phyloP scores from a whole-genome alignment of 2,888 invertebrate species.

The Crematogaster levior region DNA sequence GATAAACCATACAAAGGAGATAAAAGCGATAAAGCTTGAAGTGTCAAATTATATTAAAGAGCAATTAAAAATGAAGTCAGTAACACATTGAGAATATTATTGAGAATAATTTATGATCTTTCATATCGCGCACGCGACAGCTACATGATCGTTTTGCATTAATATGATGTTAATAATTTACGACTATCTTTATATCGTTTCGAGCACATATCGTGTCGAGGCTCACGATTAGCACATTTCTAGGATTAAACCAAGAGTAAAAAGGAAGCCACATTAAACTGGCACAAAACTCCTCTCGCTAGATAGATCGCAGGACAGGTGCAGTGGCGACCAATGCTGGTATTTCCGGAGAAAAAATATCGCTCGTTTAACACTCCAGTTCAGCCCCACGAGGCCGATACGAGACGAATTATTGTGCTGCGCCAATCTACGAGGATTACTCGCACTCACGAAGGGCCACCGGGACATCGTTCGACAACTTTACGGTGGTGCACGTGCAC shows the following conservation, averaged over 20 bases:
- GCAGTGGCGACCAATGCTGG: conserved; percentile 58
- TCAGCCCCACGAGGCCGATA: conserved; percentile 65
- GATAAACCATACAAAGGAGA: background rate
- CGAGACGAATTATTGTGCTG: conserved; percentile 72
- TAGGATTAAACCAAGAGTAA: conserved; percentile 22
- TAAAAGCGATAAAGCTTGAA: background rate
- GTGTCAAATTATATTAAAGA: background rate
- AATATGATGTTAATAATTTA: conserved; percentile 31
- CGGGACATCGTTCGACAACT: conserved; percentile 69
- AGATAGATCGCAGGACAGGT: conserved; percentile 64
- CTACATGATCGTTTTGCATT: background rate
- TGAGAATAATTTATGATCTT: conserved; percentile 20
- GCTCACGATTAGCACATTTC: background rate
- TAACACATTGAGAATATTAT: conserved; percentile 12
- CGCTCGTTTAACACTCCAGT: conserved; percentile 63
- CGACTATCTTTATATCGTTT: conserved; percentile 13
- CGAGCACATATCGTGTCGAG: background rate
- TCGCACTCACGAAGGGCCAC: conserved; percentile 61
- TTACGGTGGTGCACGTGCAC: conserved; percentile 61
- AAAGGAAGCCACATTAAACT: conserved; percentile 35
- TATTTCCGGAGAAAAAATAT: conserved; percentile 56
- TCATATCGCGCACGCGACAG: background rate
- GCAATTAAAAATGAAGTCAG: conserved; percentile 18
- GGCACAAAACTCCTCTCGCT: conserved; percentile 17
- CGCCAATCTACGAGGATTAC: conserved; percentile 74